phyloP scores from a whole-genome alignment of 1,140 invertebrate genomes.

The Ceratoteleas bidentatus region DNA sequence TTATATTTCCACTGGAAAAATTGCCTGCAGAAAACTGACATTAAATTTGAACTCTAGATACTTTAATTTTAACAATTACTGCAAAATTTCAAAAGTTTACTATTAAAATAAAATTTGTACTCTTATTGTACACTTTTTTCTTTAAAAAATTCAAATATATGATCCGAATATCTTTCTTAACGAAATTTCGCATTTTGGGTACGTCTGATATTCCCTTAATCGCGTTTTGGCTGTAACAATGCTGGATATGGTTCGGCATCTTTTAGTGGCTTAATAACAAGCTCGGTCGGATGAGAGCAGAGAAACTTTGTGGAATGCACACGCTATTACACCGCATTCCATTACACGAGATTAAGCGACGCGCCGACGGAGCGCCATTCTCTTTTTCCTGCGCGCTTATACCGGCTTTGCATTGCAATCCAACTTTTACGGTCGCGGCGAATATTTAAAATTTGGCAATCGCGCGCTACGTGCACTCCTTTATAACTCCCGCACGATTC shows the following conservation, averaged over 20 bases:
- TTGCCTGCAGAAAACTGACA: too few species aligned
- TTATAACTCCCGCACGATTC: slow-evolving; percentile 5
- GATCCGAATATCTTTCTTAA: too few species aligned
- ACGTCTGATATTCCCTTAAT: too few species aligned
- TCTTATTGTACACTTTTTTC: too few species aligned
- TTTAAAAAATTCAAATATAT: too few species aligned
- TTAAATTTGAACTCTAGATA: too few species aligned
- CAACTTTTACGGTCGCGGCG: slow-evolving; percentile 38
- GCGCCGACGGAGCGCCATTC: slow-evolving; percentile 56
- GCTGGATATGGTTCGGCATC: slow-evolving; percentile 32
- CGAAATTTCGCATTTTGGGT: too few species aligned
- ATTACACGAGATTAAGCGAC: slow-evolving; percentile 61
- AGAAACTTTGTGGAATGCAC: slow-evolving; percentile 64
- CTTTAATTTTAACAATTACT: too few species aligned
- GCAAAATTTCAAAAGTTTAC: too few species aligned
- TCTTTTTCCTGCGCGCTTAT: slow-evolving; percentile 55
- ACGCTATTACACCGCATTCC: slow-evolving; percentile 61
- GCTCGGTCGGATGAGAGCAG: slow-evolving; percentile 50
- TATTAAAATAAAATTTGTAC: too few species aligned
- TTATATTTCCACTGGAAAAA: too few species aligned
- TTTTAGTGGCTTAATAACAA: slow-evolving; percentile 61
- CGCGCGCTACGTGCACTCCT: neutral
- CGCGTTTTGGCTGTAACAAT: slow-evolving; percentile 35
- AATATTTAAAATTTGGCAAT: slow-evolving; percentile 36
- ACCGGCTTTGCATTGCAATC: slow-evolving; percentile 44